phyloP scores from a whole-genome alignment of 30 jellyfish, hydroid and myxozoan species.

The Nemopilema nomurai region DNA sequence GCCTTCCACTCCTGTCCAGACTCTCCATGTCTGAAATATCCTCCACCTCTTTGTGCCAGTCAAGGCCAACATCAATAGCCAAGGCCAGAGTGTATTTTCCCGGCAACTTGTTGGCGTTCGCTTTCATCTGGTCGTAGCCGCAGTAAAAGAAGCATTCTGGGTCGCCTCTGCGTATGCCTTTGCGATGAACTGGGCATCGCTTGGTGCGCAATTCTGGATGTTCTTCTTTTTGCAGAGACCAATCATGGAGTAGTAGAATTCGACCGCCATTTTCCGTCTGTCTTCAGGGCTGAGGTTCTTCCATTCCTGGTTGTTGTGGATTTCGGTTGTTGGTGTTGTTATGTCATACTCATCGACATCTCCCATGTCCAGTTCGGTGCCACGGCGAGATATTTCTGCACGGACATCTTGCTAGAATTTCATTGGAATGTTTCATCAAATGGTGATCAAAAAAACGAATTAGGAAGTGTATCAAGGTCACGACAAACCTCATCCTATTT shows the following conservation, averaged over 20 bases:
- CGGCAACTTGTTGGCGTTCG: constrained; percentile 10
- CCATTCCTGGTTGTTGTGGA: constrained; percentile 26
- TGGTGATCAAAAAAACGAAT: neutral
- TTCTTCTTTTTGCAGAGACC: constrained; percentile 20
- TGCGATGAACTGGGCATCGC: constrained; percentile 41
- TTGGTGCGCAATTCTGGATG: constrained; percentile 21
- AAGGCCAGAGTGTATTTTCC: constrained; percentile 28
- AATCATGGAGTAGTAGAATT: constrained; percentile 15
- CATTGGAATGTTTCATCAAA: too few species aligned
- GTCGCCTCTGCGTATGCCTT: constrained; percentile 34
- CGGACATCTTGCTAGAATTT: neutral
- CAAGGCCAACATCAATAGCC: constrained; percentile 22
- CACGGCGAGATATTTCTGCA: constrained; percentile 21
- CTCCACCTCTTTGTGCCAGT: constrained; percentile 13
- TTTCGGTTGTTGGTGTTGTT: constrained; percentile 1
- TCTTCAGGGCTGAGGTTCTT: constrained; percentile 43
- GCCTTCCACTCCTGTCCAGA: neutral
- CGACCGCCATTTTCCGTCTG: constrained; percentile 32
- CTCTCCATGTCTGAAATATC: constrained; percentile 6
- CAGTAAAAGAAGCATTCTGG: constrained; percentile 32
- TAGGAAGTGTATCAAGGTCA: too few species aligned
- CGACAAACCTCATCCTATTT: too few species aligned
- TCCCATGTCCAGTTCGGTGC: constrained; percentile 12
- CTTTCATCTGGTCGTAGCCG: constrained; percentile 25
- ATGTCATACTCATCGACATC: constrained; percentile 30